These are phyloP conservation scores for Anoplius nigerrimus DNA, from an alignment of 2,888 invertebrate genomes.

Conservation along the genomic window DNA sequence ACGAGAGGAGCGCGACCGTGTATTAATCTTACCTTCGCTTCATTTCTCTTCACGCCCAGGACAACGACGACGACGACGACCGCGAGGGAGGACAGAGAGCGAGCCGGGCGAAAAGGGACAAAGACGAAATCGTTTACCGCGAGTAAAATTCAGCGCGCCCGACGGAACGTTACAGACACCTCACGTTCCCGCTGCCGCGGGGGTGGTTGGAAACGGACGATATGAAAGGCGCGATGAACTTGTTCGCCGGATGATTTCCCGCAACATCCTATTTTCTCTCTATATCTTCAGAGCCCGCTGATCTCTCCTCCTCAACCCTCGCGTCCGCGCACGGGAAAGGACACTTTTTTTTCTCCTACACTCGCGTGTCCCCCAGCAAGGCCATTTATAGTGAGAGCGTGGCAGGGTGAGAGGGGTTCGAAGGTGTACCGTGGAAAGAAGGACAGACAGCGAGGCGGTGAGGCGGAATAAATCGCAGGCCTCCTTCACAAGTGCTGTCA, in stretches of 20 bases:
- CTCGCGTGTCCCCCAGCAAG: slow-evolving; percentile 38
- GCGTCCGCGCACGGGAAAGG: background rate
- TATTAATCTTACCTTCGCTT: too few species aligned
- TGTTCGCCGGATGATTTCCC: background rate
- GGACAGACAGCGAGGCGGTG: slow-evolving; percentile 70
- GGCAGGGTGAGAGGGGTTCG: slow-evolving; percentile 14
- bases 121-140: too few species aligned
- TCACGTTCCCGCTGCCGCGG: background rate
- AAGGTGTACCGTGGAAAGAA: too few species aligned
- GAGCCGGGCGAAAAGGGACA: too few species aligned
- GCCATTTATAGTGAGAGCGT: slow-evolving; percentile 67
- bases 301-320: background rate
- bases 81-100: too few species aligned
- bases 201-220: background rate
- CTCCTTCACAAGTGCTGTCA: slow-evolving; percentile 72
- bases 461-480: slow-evolving; percentile 72
- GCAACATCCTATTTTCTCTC: slow-evolving; percentile 5
- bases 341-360: slow-evolving; percentile 34
- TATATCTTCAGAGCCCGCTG: background rate
- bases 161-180: too few species aligned
- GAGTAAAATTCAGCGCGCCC: too few species aligned
- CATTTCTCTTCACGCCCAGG: too few species aligned
- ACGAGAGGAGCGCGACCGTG: too few species aligned
- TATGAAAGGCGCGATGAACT: background rate
- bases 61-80: too few species aligned